A percentile compares a stretch with the other conserved stretches of the same genome.
phyloP scores from a whole-genome alignment of 2,797 vertebrate genomes.

The Gastrophryne carolinensis region DNA sequence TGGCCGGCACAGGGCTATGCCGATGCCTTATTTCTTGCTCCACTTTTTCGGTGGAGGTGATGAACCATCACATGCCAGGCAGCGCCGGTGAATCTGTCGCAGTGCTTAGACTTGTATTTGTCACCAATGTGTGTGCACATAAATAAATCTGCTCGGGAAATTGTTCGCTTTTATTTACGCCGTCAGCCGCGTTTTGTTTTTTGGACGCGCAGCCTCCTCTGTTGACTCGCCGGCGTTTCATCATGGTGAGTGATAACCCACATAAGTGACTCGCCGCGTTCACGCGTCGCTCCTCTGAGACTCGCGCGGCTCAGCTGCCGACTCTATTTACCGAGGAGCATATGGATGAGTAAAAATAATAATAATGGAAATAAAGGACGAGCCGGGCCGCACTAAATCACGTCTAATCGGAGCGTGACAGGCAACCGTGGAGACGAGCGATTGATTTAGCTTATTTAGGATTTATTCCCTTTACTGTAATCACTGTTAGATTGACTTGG shows the following conservation, averaged over 20 bases:
- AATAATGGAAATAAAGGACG: constrained; percentile 29
- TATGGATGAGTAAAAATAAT: constrained; percentile 47
- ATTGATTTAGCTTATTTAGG: too few relatives aligned
- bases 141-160: background rate
- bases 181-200: background rate
- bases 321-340: constrained; percentile 49
- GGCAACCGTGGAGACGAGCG: too few relatives aligned
- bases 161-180: too few relatives aligned
- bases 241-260: constrained; percentile 21
- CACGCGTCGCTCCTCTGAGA: constrained; percentile 32
- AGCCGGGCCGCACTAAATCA: constrained; percentile 39
- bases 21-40: too few relatives aligned
- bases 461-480: too few relatives aligned
- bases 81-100: background rate
- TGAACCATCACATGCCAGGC: background rate
- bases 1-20: too few relatives aligned
- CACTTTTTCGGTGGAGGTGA: background rate
- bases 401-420: constrained; percentile 30
- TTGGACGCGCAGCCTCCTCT: constrained; percentile 9
- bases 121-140: background rate
- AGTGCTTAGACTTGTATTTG: background rate
- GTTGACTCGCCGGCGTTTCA: constrained; percentile 23
- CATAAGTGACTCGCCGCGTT: constrained; percentile 39
- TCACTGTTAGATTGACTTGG: too few relatives aligned
- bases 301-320: constrained; percentile 33